Conservation (phyloP, 2,888 invertebrate genomes). For the Synanthedon tipuliformis region DNA sequence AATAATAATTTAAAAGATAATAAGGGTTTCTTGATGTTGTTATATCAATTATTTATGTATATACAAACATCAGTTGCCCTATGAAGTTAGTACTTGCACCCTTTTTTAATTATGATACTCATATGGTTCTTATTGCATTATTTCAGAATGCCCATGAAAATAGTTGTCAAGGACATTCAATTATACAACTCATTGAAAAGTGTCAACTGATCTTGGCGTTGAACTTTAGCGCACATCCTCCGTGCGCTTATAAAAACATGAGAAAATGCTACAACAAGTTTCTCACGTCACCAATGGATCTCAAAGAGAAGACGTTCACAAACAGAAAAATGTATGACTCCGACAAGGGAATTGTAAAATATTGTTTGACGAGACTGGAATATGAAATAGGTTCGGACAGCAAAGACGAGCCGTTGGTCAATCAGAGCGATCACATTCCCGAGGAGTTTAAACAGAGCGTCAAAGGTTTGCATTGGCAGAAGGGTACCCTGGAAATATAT, state of each 20-base stretch:
- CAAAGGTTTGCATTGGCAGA: slow-evolving; percentile 48
- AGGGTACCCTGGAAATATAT: slow-evolving; percentile 50
- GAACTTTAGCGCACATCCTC: slow-evolving; percentile 48
- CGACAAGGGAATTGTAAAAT: slow-evolving; percentile 46
- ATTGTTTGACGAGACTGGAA: slow-evolving; percentile 49
- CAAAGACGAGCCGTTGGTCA: slow-evolving; percentile 37
- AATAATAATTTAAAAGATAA: no score
- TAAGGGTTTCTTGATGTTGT: no score
- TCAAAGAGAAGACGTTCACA: slow-evolving; percentile 40
- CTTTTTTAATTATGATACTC: not conserved
- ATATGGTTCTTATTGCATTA: not conserved
- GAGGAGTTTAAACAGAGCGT: slow-evolving; percentile 43
- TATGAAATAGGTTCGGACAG: slow-evolving; percentile 42
- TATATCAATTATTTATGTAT: no score
- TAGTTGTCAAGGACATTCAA: slow-evolving; percentile 26
- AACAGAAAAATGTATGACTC: slow-evolving; percentile 36
- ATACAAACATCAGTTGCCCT: no score
- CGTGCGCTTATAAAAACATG: slow-evolving; percentile 34
- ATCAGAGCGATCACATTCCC: slow-evolving; percentile 39
- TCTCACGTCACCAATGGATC: slow-evolving; percentile 39
- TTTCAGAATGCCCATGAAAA: slow-evolving; percentile 62
- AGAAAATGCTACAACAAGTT: slow-evolving; percentile 44
- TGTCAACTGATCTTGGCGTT: slow-evolving; percentile 43
- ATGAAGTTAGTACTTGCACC: no score
- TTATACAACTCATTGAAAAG: slow-evolving; percentile 34